A percentile compares a stretch with the other conserved stretches of the same genome.
These are phyloP conservation scores for Trinectes maculatus DNA, from an alignment of 2,113 vertebrate species.

Conservation along the genomic window DNA sequence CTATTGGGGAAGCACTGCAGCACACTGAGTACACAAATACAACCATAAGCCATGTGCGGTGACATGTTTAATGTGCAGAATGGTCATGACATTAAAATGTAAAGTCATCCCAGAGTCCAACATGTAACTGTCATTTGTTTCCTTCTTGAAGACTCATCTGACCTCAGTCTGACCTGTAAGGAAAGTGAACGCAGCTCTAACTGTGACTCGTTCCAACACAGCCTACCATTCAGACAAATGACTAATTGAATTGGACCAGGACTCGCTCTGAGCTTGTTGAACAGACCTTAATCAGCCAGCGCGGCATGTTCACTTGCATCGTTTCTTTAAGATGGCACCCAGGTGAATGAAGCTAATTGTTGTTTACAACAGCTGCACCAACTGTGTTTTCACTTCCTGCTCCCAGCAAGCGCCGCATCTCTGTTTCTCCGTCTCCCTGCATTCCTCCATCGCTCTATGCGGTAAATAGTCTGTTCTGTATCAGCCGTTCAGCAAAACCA, in stretches of 20 bases:
- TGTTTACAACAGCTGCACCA: conserved; percentile 58
- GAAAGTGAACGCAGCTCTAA: conserved; percentile 15
- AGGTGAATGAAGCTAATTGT: conserved; percentile 68
- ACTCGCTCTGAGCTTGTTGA: conserved; percentile 49
- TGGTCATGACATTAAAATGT: no score
- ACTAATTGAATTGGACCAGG: conserved; percentile 43
- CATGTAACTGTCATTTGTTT: no score
- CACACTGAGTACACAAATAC: no score
- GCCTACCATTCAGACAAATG: conserved; percentile 44
- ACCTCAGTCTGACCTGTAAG: conserved; percentile 37
- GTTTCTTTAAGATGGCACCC: conserved; percentile 73
- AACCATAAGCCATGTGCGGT: no score
- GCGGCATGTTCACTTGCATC: conserved; percentile 68
- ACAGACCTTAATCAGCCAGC: conserved; percentile 75
- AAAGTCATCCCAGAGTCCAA: no score
- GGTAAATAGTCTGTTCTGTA: background rate
- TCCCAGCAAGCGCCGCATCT: conserved; percentile 16
- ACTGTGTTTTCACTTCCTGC: conserved; percentile 32
- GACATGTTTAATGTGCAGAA: no score
- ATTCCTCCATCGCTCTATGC: background rate
- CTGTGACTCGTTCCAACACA: conserved; percentile 15
- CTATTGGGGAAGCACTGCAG: no score
- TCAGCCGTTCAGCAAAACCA: background rate
- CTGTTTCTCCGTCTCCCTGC: conserved; percentile 18
- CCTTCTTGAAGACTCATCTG: background rate